Conservation (phyloP, 35 echinoderm and acorn worm genomes). For the Patiria miniata region DNA sequence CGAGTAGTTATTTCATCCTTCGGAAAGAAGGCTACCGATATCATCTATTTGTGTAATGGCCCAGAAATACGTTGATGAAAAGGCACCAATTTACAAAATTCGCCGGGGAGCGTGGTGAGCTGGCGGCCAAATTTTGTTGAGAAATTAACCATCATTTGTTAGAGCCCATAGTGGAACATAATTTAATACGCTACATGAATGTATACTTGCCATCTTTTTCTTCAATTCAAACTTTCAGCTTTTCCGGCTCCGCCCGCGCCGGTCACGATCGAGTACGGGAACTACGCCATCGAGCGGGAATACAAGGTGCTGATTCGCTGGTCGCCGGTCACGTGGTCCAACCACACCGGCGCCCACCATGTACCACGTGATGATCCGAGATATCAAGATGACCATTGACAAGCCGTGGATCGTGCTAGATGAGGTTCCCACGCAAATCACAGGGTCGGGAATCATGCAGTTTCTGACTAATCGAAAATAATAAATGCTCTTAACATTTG, state of each 20-base stretch:
- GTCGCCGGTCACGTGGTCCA: background rate
- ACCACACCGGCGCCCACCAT: conserved; percentile 6
- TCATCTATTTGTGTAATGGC: too few species aligned
- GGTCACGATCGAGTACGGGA: conserved; percentile 67
- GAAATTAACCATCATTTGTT: background rate
- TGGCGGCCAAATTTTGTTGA: too few species aligned
- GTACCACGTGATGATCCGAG: conserved; percentile 40
- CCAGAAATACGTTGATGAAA: too few species aligned
- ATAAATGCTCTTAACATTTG: background rate
- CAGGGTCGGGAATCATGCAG: background rate
- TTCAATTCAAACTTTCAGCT: conserved; percentile 48
- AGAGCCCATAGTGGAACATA: background rate
- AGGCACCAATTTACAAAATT: too few species aligned
- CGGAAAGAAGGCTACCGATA: too few species aligned
- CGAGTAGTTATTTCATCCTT: too few species aligned
- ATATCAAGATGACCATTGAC: background rate
- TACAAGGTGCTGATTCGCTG: conserved; percentile 73
- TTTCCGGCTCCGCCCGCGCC: conserved; percentile 69
- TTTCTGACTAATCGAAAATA: background rate
- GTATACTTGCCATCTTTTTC: too few species aligned
- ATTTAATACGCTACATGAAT: too few species aligned
- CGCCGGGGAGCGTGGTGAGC: background rate
- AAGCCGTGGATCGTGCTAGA: conserved; percentile 12
- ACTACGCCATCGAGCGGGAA: conserved; percentile 64
- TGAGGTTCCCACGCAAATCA: conserved; percentile 21